These are phyloP conservation scores for Dipodomys spectabilis DNA, from an alignment of 2,113 vertebrate species.

Conservation along the genomic window DNA sequence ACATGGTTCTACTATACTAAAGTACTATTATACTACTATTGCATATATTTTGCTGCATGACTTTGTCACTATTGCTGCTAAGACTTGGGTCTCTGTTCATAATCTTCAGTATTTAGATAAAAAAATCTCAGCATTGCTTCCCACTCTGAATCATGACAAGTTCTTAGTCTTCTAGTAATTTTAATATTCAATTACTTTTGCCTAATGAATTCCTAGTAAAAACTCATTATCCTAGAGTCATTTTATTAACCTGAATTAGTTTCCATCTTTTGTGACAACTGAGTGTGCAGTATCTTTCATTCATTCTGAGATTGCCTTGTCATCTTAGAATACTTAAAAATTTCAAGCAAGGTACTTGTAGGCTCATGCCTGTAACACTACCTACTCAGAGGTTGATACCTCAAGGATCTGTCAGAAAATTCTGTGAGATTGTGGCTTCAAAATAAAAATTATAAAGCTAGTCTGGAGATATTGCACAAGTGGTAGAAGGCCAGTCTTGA, in stretches of 20 bases:
- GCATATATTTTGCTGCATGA: not conserved
- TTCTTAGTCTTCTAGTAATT: not conserved
- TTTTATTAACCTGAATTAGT: slow-evolving; percentile 27
- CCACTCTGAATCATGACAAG: slow-evolving; percentile 5
- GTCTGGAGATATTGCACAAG: too few species aligned
- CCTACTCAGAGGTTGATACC: too few species aligned
- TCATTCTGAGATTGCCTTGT: not conserved
- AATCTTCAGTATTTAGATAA: not conserved
- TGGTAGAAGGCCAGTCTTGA: too few species aligned
- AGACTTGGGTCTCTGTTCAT: not conserved
- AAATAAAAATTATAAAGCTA: too few species aligned
- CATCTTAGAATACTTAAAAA: not conserved
- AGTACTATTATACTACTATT: too few species aligned
- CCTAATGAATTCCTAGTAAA: not conserved
- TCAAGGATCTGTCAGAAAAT: too few species aligned
- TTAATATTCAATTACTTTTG: not conserved
- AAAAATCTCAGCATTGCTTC: slow-evolving; percentile 29
- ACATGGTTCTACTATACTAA: too few species aligned
- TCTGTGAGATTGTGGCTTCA: too few species aligned
- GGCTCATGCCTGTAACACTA: too few species aligned
- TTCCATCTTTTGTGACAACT: not conserved
- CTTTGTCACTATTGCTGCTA: not conserved
- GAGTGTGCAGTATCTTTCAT: not conserved
- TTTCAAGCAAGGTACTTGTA: not conserved
- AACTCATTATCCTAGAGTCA: not conserved